A percentile compares a stretch with the other conserved stretches of the same genome.
These are phyloP conservation scores for Oscheius sp. DNA, from an alignment of 1,140 invertebrate genomes.

Conservation along the genomic window DNA sequence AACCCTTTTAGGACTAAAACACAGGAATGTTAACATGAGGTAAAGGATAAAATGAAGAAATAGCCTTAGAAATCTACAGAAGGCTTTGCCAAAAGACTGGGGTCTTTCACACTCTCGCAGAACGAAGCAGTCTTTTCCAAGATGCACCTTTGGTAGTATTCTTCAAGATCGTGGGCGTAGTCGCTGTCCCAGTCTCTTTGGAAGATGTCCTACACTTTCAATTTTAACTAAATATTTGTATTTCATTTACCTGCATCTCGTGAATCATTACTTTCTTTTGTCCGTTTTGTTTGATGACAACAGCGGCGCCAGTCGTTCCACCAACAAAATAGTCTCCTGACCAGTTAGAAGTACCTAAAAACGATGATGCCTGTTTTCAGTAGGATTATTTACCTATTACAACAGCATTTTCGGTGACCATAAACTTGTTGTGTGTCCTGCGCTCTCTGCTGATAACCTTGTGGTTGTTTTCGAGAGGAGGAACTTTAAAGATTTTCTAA, in stretches of 20 bases:
- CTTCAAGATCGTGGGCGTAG: conserved; percentile 51
- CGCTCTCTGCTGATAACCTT: conserved; percentile 79
- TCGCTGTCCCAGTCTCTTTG: conserved; percentile 50
- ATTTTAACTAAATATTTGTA: neutral
- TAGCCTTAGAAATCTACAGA: neutral
- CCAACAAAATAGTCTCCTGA: conserved; percentile 94
- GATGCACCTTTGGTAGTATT: conserved; percentile 52
- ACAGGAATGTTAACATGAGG: too few species aligned
- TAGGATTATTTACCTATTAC: conserved; percentile 73
- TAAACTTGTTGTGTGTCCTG: conserved; percentile 97
- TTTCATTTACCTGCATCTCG: neutral
- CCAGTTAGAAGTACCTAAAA: conserved; percentile 88
- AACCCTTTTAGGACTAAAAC: too few species aligned
- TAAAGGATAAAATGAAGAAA: too few species aligned
- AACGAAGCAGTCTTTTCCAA: conserved; percentile 37
- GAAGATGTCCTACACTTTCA: conserved; percentile 26
- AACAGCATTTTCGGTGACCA: conserved; percentile 88
- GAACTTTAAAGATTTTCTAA: conserved; percentile 66
- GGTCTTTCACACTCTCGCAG: conserved; percentile 55
- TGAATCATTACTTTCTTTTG: neutral
- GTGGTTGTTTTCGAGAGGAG: conserved; percentile 75
- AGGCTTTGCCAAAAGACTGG: conserved; percentile 42
- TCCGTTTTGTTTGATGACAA: conserved; percentile 51
- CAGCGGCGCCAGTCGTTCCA: conserved; percentile 74
- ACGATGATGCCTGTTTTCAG: neutral